Evolutionary conservation across 2,888 invertebrate species (phyloP).

Genomic region (Entomobrya multifasciata): DNA sequence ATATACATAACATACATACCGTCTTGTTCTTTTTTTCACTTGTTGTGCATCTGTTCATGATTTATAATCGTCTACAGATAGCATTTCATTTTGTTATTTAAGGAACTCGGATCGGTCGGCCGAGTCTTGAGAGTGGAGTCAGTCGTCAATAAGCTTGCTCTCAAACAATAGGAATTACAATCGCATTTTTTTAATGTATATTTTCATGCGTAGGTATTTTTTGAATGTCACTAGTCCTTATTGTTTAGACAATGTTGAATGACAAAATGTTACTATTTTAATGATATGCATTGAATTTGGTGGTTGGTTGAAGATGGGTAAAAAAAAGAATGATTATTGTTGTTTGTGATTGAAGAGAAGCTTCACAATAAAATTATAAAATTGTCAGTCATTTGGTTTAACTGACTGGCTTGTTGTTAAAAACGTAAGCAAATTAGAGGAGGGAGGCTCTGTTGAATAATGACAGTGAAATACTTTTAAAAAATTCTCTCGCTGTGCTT

Average conservation of each 20-base stretch:
- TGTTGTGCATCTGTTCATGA: not conserved
- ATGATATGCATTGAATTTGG: not conserved
- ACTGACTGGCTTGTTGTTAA: too few relatives aligned
- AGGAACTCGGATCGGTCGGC: conserved; percentile 13
- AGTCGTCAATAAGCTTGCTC: too few relatives aligned
- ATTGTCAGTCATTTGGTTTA: not conserved
- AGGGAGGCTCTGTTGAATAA: too few relatives aligned
- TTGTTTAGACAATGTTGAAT: not conserved
- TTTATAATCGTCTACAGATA: not conserved
- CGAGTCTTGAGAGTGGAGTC: too few relatives aligned
- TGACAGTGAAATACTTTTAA: conserved; percentile 2
- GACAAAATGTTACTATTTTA: not conserved
- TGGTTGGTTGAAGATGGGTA: too few relatives aligned
- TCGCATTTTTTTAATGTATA: not conserved
- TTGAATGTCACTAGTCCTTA: not conserved
- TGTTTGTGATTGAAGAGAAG: not conserved
- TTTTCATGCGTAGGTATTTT: not conserved
- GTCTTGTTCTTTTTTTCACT: too few relatives aligned
- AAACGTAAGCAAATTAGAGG: too few relatives aligned
- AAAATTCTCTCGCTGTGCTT: too few relatives aligned
- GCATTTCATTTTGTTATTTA: too few relatives aligned
- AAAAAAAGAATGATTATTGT: too few relatives aligned
- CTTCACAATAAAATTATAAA: too few relatives aligned
- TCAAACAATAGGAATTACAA: conserved; percentile 7
- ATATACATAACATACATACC: too few relatives aligned